A percentile compares a stretch with the other conserved stretches of the same genome.
phyloP scores from a whole-genome alignment of 2,888 invertebrate genomes.

The Julus scandinavius region DNA sequence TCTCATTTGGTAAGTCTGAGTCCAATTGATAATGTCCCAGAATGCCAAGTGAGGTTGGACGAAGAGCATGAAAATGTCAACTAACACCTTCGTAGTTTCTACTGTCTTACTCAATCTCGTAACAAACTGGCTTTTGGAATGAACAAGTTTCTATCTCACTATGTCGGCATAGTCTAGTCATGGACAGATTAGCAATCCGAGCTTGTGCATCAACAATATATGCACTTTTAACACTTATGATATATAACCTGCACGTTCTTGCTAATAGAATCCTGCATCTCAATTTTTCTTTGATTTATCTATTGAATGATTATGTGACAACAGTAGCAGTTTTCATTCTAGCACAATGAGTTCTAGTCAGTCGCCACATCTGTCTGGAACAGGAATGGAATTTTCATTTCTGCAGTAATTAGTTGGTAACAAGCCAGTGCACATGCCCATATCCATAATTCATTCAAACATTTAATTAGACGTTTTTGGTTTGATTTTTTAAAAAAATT shows the following conservation, averaged over 20 bases:
- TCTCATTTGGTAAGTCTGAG: slow-evolving; percentile 99
- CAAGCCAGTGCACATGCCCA: too few relatives aligned
- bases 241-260: not conserved
- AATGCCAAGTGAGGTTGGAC: slow-evolving; percentile 88
- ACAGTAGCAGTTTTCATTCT: not conserved
- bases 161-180: not conserved
- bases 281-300: too few relatives aligned
- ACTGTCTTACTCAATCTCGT: not conserved
- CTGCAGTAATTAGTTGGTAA: not conserved
- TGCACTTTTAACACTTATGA: slow-evolving; percentile 18
- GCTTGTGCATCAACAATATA: not conserved
- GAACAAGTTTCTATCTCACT: slow-evolving; percentile 11
- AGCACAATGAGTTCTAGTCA: not conserved
- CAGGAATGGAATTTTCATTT: not conserved
- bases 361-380: not conserved
- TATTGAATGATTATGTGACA: not conserved
- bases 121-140: slow-evolving; percentile 37
- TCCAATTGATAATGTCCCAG: slow-evolving; percentile 73
- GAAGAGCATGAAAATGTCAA: slow-evolving; percentile 68
- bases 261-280: too few relatives aligned
- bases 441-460: too few relatives aligned
- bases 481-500: not conserved
- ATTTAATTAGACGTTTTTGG: too few relatives aligned
- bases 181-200: not conserved
- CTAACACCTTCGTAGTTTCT: slow-evolving; percentile 47